A percentile compares a stretch with the other conserved stretches of the same genome.
Conservation (phyloP, 37 sponge, comb jelly and placozoan species). For the Spongilla lacustris region DNA sequence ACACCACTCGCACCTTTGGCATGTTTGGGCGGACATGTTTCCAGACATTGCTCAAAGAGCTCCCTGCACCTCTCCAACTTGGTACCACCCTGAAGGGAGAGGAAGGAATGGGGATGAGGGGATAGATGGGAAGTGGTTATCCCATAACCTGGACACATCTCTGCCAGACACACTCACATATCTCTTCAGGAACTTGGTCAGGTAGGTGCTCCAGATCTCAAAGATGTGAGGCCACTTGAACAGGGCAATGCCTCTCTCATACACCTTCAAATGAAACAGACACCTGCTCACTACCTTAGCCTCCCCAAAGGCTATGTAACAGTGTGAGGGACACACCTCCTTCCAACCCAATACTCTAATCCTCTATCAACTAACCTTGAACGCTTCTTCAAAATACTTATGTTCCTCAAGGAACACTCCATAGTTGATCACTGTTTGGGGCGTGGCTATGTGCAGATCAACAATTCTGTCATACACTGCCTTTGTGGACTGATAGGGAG, state of each 20-base stretch:
- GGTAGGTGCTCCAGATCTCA: conserved; percentile 98
- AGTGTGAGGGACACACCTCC: no score
- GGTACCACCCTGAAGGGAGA: conserved; percentile 82
- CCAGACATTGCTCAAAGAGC: conserved; percentile 95
- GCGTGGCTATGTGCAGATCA: conserved; percentile 94
- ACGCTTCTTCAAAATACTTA: conserved; percentile 98
- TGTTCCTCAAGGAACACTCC: conserved; percentile 93
- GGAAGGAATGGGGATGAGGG: not conserved
- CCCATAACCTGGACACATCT: no score
- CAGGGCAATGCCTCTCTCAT: conserved; percentile 92
- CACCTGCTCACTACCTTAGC: no score
- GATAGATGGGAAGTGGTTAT: not conserved
- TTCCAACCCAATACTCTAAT: not conserved
- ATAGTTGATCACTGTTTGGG: conserved; percentile 96
- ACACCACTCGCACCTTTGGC: conserved; percentile 91
- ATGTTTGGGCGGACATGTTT: conserved; percentile 87
- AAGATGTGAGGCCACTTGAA: conserved; percentile 98
- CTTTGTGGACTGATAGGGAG: conserved; percentile 79
- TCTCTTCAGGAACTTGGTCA: conserved; percentile 94
- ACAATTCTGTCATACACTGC: conserved; percentile 94
- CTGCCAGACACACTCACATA: conserved; percentile 73
- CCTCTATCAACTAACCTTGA: conserved; percentile 68
- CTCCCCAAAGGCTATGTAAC: no score
- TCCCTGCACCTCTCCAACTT: conserved; percentile 97
- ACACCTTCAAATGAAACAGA: conserved; percentile 57